Percentiles rank a stretch among this genome's conserved stretches.
Evolutionary conservation across 53 echinoderm and acorn worm genomes (phyloP).

Genomic region (Paracentrotus lividus): DNA sequence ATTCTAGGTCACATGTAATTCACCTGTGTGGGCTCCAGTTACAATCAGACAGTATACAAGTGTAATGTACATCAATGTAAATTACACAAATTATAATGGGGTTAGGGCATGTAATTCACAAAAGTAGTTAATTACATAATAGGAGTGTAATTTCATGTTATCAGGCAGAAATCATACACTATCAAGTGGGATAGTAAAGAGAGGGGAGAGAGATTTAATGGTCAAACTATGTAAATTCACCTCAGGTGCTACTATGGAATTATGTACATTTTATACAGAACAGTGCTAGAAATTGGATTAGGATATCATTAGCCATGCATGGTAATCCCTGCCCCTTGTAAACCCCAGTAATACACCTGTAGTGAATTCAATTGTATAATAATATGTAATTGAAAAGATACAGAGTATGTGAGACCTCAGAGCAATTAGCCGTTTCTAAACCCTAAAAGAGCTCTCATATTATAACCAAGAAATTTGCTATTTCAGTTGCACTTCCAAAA

Average conservation of each 20-base stretch:
- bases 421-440: no score
- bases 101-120: neutral
- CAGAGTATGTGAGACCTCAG: no score
- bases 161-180: no score
- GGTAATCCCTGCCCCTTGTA: no score
- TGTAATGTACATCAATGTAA: neutral
- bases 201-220: no score
- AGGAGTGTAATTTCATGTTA: no score
- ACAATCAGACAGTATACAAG: neutral
- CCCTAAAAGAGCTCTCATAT: no score
- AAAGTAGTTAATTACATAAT: no score
- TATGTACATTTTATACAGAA: neutral
- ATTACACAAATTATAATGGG: neutral
- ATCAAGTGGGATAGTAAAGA: no score
- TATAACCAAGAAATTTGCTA: no score
- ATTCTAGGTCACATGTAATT: neutral
- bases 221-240: neutral
- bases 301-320: neutral
- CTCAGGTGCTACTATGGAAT: neutral
- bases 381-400: no score
- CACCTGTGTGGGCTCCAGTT: slow-evolving; percentile 9
- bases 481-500: no score
- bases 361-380: neutral
- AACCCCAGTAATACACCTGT: neutral
- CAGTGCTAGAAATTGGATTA: neutral